Evolutionary conservation across 2,113 vertebrate genomes (phyloP).

Genomic region (Grammomys surdaster): DNA sequence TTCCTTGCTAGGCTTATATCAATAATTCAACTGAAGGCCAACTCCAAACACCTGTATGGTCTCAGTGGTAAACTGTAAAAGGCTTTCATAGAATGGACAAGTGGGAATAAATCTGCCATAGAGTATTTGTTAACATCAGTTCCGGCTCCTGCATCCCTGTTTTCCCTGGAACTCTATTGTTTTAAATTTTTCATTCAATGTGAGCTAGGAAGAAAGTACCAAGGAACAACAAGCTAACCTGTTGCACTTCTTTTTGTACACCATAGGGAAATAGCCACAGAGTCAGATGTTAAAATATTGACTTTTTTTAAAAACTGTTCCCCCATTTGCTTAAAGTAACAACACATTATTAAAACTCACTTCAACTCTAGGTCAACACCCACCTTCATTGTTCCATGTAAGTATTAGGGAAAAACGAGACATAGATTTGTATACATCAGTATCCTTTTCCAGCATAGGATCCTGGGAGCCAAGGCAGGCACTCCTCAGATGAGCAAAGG

Average conservation of each 20-base stretch:
- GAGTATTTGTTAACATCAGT: neutral
- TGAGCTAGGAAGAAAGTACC: neutral
- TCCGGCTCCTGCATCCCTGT: neutral
- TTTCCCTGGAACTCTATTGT: constrained; percentile 43
- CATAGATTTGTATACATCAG: neutral
- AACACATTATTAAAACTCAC: neutral
- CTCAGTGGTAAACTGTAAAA: constrained; percentile 1
- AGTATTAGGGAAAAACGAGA: neutral
- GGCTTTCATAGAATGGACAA: neutral
- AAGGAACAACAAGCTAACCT: constrained; percentile 13
- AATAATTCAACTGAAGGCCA: neutral
- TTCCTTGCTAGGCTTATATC: neutral
- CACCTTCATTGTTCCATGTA: neutral
- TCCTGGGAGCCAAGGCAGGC: neutral
- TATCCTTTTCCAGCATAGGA: neutral
- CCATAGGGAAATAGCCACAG: constrained; percentile 1
- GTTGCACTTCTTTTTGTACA: constrained; percentile 54
- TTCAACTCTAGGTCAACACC: neutral
- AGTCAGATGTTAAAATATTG: constrained; percentile 35
- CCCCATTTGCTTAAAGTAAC: constrained; percentile 30
- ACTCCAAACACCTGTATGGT: neutral
- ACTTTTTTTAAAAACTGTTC: neutral
- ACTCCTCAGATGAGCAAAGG: neutral
- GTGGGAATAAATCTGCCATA: neutral
- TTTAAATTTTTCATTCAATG: constrained; percentile 50